These are phyloP conservation scores for Triplophysa yarkandensis DNA, from an alignment of 2,797 vertebrate species.

Conservation along the genomic window DNA sequence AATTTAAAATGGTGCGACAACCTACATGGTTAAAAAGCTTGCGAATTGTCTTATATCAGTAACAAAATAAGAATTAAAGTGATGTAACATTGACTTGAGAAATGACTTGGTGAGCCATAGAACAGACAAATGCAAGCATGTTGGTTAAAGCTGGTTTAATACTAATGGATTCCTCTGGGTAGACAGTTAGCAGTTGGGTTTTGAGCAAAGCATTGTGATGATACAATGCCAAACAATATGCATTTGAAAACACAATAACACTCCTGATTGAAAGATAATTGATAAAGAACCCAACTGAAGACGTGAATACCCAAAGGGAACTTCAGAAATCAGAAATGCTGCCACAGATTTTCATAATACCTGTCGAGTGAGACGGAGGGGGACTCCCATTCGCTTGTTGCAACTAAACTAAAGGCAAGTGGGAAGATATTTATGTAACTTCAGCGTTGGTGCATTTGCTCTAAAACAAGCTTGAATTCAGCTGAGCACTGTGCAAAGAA, in stretches of 20 bases:
- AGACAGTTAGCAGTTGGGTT: slow-evolving; percentile 13
- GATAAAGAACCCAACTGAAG: slow-evolving; percentile 2
- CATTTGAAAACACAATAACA: not conserved
- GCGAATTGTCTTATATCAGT: not conserved
- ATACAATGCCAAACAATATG: not conserved
- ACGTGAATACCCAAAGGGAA: slow-evolving; percentile 13
- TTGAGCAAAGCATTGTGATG: not conserved
- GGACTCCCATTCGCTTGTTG: slow-evolving; percentile 50
- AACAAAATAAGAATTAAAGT: slow-evolving; percentile 21
- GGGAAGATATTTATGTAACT: slow-evolving; percentile 55
- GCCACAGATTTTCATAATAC: slow-evolving; percentile 48
- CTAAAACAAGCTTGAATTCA: slow-evolving; percentile 39
- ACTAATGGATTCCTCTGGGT: slow-evolving; percentile 16
- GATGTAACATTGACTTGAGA: slow-evolving; percentile 16
- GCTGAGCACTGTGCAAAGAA: slow-evolving; percentile 47
- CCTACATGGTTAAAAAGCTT: slow-evolving; percentile 18
- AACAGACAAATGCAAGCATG: slow-evolving; percentile 17
- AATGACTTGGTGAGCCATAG: slow-evolving; percentile 33
- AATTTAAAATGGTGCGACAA: slow-evolving; percentile 25
- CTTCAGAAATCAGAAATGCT: slow-evolving; percentile 24
- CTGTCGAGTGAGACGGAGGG: slow-evolving; percentile 51
- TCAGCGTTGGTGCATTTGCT: slow-evolving; percentile 26
- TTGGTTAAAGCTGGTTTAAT: slow-evolving; percentile 36
- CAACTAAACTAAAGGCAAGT: slow-evolving; percentile 56
- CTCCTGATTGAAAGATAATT: not conserved